Conservation (phyloP, 1,140 invertebrate species). For the Pomacea maculata region DNA sequence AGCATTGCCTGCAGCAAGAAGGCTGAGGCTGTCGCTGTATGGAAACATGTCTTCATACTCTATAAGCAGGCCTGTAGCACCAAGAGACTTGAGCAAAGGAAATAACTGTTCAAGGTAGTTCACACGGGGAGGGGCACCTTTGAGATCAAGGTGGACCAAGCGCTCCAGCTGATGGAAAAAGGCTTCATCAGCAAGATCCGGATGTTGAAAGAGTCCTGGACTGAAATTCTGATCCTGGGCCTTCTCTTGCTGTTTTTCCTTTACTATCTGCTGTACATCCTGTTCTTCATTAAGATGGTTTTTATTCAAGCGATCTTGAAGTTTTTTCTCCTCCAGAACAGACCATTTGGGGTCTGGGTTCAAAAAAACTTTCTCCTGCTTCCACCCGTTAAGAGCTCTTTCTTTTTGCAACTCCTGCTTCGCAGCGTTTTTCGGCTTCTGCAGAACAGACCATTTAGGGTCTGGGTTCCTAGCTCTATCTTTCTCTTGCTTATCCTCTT, state of each 20-base stretch:
- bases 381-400: neutral
- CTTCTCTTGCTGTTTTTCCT: neutral
- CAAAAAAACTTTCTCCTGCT: slow-evolving; percentile 7
- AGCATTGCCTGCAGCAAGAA: slow-evolving; percentile 70
- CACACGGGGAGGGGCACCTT: slow-evolving; percentile 54
- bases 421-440: too few relatives aligned
- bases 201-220: neutral
- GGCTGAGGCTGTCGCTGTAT: slow-evolving; percentile 75
- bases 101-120: slow-evolving; percentile 45
- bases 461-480: too few relatives aligned
- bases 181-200: neutral
- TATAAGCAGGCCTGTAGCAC: slow-evolving; percentile 85
- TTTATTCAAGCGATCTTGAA: slow-evolving; percentile 6
- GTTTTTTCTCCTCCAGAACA: too few relatives aligned
- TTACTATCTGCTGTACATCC: neutral
- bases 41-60: slow-evolving; percentile 99
- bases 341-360: too few relatives aligned
- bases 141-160: slow-evolving; percentile 54
- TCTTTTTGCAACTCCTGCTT: neutral
- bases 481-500: too few relatives aligned
- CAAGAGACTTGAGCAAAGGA: slow-evolving; percentile 77
- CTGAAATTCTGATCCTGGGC: neutral
- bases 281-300: slow-evolving; percentile 4
- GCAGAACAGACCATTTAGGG: too few relatives aligned
- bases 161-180: slow-evolving; percentile 24